Evolutionary conservation across 37 sponge, comb jelly and placozoan genomes (phyloP), one percentile per base, ranked within the genome.

Genomic region (Diacarnus erythraeanus): DNA sequence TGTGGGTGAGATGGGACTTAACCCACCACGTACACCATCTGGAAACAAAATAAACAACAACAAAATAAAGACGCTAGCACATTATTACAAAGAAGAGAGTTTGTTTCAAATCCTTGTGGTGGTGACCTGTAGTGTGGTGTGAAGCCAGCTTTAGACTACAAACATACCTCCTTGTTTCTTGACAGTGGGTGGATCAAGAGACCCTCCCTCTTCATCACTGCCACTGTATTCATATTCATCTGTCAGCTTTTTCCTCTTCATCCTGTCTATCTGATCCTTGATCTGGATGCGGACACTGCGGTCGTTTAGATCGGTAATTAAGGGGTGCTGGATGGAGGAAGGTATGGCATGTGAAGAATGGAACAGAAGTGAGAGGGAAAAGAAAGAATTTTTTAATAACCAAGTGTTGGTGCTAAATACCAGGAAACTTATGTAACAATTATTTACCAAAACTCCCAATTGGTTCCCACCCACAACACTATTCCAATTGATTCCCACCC

Each of bases 221-320:
- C 78, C 84, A 80, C 88, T 86, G 75, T 67, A 80, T 73, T 80
- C 81, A 56, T 87, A 71, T 21, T 77, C 86, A 33, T 76, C 86
- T 35, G 64, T 40, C 64, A 59, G 39, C 71, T 86, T 88, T 78
- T 91, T 90, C 21, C 90, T 77, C 68, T 92, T 95, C 90, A 87
- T 84, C n/a, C 90, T 37, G 42, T 95, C 96, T 40, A 95, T 88
- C 85, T 91, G 87, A 35, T 95, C 96, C 70, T 86, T 86, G 25
- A 95, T 78, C 71, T 87, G 87, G 22, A 95, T 86, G 0, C 94
- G 77, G 2, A 80, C 84, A 27, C 72, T 66, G 22, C 93, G 59
- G 64, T 94, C 95, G 33, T 77, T 83, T 72, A 89, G 84, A 25
- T 89, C 92, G 21, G 72, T 77, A 57, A 84, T 78, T 38, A 84